phyloP scores from a whole-genome alignment of 1,140 invertebrate species.

The Drosophila ficusphila region DNA sequence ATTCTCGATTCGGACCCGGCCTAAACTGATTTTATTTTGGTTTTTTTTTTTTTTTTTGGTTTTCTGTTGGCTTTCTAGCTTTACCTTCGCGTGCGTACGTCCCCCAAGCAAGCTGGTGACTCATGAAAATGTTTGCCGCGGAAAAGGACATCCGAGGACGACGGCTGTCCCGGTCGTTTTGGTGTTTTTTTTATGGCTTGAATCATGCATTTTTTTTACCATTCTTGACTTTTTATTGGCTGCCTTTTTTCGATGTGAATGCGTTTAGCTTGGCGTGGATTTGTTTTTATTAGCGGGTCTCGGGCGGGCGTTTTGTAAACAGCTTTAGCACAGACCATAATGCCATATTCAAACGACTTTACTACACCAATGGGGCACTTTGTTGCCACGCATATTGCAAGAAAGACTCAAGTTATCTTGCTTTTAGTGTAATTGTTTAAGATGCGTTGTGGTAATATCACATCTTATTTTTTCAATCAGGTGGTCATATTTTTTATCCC shows the following conservation, averaged over 20 bases:
- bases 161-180: slow-evolving; percentile 33
- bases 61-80: slow-evolving; percentile 11
- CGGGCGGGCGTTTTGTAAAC: slow-evolving; percentile 60
- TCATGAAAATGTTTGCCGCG: slow-evolving; percentile 39
- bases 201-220: slow-evolving; percentile 80
- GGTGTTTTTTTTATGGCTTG: slow-evolving; percentile 57
- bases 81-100: slow-evolving; percentile 60
- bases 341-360: slow-evolving; percentile 65
- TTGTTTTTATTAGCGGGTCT: slow-evolving; percentile 49
- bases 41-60: slow-evolving; percentile 29
- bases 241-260: slow-evolving; percentile 20
- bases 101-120: slow-evolving; percentile 38
- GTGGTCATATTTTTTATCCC: no score
- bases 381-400: neutral
- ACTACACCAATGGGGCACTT: slow-evolving; percentile 38
- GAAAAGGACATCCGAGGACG: slow-evolving; percentile 13
- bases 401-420: neutral
- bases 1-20: slow-evolving; percentile 24
- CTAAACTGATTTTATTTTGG: slow-evolving; percentile 42
- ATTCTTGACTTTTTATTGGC: slow-evolving; percentile 71
- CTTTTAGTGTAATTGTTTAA: slow-evolving; percentile 35
- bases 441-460: neutral
- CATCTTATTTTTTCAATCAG: neutral
- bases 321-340: slow-evolving; percentile 67
- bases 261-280: slow-evolving; percentile 35